Base-by-base conservation (phyloP, 2,797 vertebrate species). In the Ceryle rudis region DNA sequence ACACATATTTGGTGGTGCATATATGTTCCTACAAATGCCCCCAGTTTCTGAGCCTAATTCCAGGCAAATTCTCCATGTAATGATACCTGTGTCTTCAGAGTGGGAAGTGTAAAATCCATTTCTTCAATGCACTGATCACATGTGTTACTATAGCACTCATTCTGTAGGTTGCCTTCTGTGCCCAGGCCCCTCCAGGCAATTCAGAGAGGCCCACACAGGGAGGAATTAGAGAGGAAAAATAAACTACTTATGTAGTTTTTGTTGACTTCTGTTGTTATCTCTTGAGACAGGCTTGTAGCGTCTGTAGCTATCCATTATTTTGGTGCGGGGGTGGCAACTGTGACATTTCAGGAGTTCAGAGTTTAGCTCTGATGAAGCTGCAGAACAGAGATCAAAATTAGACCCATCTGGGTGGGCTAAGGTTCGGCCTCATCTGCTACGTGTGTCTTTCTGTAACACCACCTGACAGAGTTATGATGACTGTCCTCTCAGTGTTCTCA, bases 321-420 rank as follows among this genome's bases (percentile, higher is more conserved):
- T 33, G 31, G 22, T 86, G 70, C 15, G 80, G 93, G 88, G 62
- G 80, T 81, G 60, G 78, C 55, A 90, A 35, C 52, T 51, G 70
- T 90, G 91, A 94, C 83, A 91, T 93, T 95, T 95, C 77, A 89
- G 90, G 66, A 93, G 44, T 66, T 86, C 77, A 73, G 62, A 83
- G 62, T 90, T 91, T 84, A 89, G n/a, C 74, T 88, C 60, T 13
- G 16, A 79, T 80, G 77, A 90, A 90, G 33, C 60, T 92, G 71
- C 55, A 93, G 29, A 77, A 88, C 73, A 86, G 49, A 94, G 85
- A 93, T 81, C 85, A 95, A 90, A 91, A 84, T 77, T 58, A 88
- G 51, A 72, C 42, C 84, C 73, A 51, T 90, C 66, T 55, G 55
- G 39, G 58, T 65, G 71, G 80, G 73, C 77, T 86, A 67, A 93